Percentiles rank a stretch among this genome's conserved stretches.
phyloP scores from a whole-genome alignment of 2,888 invertebrate species.

The Nephrotoma flavescens region DNA sequence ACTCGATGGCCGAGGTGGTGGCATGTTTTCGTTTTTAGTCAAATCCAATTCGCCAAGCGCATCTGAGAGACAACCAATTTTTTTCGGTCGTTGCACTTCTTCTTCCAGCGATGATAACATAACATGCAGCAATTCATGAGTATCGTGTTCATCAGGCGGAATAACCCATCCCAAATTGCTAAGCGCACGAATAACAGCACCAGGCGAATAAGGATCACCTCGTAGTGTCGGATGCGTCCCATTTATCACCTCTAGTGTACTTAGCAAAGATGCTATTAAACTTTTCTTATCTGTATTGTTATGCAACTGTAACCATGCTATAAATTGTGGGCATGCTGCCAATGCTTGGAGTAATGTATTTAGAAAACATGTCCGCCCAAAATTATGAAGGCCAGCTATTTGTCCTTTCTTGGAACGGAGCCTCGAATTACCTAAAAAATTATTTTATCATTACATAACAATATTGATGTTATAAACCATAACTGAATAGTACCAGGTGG shows the following conservation, averaged over 20 bases:
- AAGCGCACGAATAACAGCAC: constrained; percentile 57
- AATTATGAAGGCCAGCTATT: constrained; percentile 73
- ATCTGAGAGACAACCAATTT: constrained; percentile 61
- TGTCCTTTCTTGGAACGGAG: constrained; percentile 51
- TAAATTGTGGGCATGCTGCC: constrained; percentile 73
- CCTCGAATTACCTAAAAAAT: constrained; percentile 27
- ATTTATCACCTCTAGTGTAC: constrained; percentile 61
- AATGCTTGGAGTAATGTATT: constrained; percentile 83
- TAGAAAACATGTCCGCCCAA: constrained; percentile 85
- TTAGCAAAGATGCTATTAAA: constrained; percentile 57
- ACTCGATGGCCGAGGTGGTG: constrained; percentile 39
- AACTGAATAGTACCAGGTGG: constrained; percentile 28
- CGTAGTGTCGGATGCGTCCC: constrained; percentile 54
- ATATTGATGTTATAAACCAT: not conserved
- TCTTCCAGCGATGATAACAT: constrained; percentile 81
- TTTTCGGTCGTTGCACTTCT: constrained; percentile 42
- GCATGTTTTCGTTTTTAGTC: constrained; percentile 33
- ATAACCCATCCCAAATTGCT: constrained; percentile 72
- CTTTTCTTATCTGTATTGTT: constrained; percentile 50
- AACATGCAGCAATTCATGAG: constrained; percentile 84
- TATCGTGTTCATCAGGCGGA: constrained; percentile 82
- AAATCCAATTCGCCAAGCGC: constrained; percentile 47
- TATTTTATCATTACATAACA: not conserved
- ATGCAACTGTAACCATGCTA: constrained; percentile 60
- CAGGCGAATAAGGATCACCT: constrained; percentile 41